Conservation (phyloP, 2,797 vertebrate genomes). For the Hipposideros larvatus region DNA sequence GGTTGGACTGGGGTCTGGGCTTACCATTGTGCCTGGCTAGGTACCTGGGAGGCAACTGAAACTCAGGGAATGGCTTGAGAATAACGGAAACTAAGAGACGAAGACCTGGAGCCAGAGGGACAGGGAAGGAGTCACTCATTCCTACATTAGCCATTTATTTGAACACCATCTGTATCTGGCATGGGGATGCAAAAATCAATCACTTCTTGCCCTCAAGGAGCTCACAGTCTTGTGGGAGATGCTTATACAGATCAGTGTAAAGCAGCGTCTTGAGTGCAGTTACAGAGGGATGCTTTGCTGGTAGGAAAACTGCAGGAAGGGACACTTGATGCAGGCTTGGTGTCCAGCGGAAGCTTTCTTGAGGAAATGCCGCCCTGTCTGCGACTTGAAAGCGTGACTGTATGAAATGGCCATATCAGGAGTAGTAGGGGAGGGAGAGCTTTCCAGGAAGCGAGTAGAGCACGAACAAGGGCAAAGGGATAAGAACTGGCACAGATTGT, state of each 20-base stretch:
- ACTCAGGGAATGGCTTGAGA: constrained; percentile 31
- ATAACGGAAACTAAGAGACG: background rate
- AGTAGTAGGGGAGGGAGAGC: background rate
- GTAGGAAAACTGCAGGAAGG: constrained; percentile 44
- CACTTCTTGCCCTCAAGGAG: background rate
- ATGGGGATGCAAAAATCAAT: constrained; percentile 3
- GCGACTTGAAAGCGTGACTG: background rate
- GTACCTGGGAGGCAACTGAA: background rate
- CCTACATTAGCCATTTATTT: constrained; percentile 4
- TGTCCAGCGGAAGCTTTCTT: constrained; percentile 34
- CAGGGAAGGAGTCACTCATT: background rate
- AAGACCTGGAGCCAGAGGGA: background rate
- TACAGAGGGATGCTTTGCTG: background rate
- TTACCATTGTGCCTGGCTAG: background rate
- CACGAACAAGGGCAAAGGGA: background rate
- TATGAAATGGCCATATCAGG: background rate
- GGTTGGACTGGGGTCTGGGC: background rate
- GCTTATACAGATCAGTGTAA: constrained; percentile 12
- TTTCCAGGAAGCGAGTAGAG: background rate
- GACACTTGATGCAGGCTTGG: background rate
- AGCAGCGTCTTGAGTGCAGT: background rate
- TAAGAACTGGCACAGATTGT: background rate
- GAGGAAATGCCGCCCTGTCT: background rate
- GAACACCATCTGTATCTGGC: background rate
- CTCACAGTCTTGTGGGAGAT: background rate